Conservation (phyloP, 2,797 vertebrate genomes). For the Platalea minor region DNA sequence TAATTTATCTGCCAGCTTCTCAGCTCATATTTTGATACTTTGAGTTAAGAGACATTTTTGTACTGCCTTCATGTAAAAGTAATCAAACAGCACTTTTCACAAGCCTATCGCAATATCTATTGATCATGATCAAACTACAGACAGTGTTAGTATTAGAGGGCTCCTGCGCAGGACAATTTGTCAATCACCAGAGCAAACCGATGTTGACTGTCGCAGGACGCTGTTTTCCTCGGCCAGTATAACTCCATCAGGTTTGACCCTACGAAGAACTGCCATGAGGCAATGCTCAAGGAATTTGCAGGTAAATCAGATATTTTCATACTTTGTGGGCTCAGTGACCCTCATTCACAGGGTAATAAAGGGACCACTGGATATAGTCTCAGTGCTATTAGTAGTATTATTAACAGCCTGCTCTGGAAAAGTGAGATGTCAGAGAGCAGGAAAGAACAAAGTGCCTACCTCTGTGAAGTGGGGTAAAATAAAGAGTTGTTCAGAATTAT, state of each 20-base stretch:
- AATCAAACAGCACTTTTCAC: conserved; percentile 66
- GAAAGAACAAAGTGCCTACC: not conserved
- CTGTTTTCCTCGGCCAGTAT: conserved; percentile 27
- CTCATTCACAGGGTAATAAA: not conserved
- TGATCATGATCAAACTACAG: conserved; percentile 67
- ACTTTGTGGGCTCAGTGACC: not conserved
- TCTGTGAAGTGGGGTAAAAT: not conserved
- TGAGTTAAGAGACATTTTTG: conserved; percentile 39
- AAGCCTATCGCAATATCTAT: conserved; percentile 40
- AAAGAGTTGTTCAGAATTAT: not conserved
- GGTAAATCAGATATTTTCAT: not conserved
- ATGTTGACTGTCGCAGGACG: not conserved
- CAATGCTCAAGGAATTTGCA: not conserved
- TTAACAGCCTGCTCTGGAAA: not conserved
- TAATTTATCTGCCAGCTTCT: conserved; percentile 66
- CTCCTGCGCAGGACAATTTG: conserved; percentile 7
- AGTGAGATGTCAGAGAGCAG: not conserved
- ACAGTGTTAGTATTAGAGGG: not conserved
- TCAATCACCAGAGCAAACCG: conserved; percentile 49
- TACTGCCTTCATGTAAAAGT: conserved; percentile 50
- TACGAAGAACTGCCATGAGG: not conserved
- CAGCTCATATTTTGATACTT: conserved; percentile 50
- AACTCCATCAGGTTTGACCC: conserved; percentile 21
- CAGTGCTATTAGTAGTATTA: fast-evolving
- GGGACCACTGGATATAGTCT: not conserved